Evolutionary conservation across 92 coral and sea anemone genomes (phyloP).

Genomic region (Isaurus tuberculatus): DNA sequence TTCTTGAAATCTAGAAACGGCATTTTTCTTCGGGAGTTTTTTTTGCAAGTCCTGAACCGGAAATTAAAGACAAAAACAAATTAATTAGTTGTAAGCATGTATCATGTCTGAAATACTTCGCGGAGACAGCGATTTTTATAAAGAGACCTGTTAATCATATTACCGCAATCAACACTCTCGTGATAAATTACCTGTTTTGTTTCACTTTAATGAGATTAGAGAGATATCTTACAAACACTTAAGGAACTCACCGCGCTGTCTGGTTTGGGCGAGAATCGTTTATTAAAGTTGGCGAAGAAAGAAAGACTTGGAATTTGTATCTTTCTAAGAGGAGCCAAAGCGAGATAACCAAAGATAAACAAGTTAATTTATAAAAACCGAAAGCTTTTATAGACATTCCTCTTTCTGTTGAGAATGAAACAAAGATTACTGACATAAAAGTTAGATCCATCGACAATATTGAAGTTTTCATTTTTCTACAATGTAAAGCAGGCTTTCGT

Average conservation of each 20-base stretch:
- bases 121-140: conserved; percentile 26
- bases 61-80: conserved; percentile 18
- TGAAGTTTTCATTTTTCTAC: too few species aligned
- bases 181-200: conserved; percentile 13
- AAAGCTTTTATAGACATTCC: neutral
- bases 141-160: conserved; percentile 39
- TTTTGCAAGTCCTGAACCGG: conserved; percentile 39
- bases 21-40: neutral
- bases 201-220: conserved; percentile 19
- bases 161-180: conserved; percentile 32
- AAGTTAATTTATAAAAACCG: neutral
- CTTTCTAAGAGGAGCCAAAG: neutral
- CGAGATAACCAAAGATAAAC: neutral
- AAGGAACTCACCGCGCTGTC: neutral
- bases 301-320: neutral
- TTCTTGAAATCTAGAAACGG: neutral
- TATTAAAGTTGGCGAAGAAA: neutral
- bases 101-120: conserved; percentile 31
- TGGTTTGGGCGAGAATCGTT: neutral
- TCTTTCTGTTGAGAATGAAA: neutral
- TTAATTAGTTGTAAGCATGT: conserved; percentile 17
- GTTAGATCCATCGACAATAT: too few species aligned
- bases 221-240: neutral
- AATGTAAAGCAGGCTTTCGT: too few species aligned
- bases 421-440: too few species aligned